Conservation (phyloP, 2,888 invertebrate species). For the Marasmarcha lunaedactyla region DNA sequence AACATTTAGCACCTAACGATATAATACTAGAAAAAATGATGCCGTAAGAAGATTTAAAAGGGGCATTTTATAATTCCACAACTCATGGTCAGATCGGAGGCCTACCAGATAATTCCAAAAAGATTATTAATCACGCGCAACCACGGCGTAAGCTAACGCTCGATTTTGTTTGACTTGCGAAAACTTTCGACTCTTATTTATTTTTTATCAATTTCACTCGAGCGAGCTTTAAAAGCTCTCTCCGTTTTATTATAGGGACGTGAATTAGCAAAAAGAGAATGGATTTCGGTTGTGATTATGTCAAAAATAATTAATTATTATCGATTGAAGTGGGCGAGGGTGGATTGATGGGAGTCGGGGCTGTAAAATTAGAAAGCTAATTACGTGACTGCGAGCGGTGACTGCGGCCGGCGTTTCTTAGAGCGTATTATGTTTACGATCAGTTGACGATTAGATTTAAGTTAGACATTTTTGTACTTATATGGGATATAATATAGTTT, state of each 20-base stretch:
- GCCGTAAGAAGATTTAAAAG: no score
- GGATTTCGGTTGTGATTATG: conserved; percentile 76
- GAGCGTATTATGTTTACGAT: conserved; percentile 1
- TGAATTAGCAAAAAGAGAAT: conserved; percentile 78
- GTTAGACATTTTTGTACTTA: no score
- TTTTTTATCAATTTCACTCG: conserved; percentile 66
- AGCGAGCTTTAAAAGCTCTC: conserved; percentile 54
- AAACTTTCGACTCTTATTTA: conserved; percentile 59
- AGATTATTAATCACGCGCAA: conserved; percentile 48
- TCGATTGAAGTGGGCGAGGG: conserved; percentile 62
- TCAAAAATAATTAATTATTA: conserved; percentile 81
- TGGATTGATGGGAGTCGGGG: conserved; percentile 52
- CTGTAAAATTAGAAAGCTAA: conserved; percentile 64
- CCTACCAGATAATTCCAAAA: conserved; percentile 13
- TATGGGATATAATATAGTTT: no score
- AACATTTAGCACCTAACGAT: no score
- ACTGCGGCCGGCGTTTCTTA: conserved; percentile 18
- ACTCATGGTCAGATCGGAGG: background rate
- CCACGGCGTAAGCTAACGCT: conserved; percentile 35
- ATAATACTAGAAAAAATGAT: no score
- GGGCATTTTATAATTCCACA: no score
- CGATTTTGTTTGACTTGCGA: conserved; percentile 58
- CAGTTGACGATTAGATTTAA: no score
- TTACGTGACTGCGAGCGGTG: conserved; percentile 41
- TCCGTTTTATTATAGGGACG: conserved; percentile 71